Evolutionary conservation across 2,888 invertebrate species (phyloP), one percentile per base, ranked within the genome.

Genomic region (Dolichomitus sp.): DNA sequence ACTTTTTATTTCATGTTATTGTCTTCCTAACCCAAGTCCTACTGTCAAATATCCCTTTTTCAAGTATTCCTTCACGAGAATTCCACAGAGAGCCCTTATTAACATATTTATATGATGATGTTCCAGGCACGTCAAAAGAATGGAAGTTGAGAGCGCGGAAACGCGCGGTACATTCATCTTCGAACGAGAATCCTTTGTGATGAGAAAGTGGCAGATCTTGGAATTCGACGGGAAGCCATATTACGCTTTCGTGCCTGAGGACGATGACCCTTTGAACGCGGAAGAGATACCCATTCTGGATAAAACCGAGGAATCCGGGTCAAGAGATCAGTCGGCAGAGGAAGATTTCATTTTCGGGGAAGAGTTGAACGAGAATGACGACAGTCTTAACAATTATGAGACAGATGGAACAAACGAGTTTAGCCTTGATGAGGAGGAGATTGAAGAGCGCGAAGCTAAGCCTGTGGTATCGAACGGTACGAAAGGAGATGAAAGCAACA

Each of bases 161-260:
- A 79, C 87, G 14, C 92, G 90, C 54, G 93, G 93, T 40, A 87
- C 92, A 74, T 93, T 93, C 85, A 88, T 92, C 87, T 92, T 90
- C 88, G 91, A 92, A 73, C 90, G 90, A 57, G 92, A 91, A 76
- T 91, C 93, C 17, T 88, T 93, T 59, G 88, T 92, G 12, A 93
- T 93, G 93, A 90, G 88, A 75, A 93, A 93, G 70, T 93, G 93
- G 93, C 93, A 93, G 78, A 93, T 93, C 77, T 86, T 93, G 80
- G 93, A 93, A 57, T 93, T 93, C 76, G 92, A 93, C 72, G 93
- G 93, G 14, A 93, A 91, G 17, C 92, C 93, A 0, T 93, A 93
- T 88, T 93, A 93, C 85, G 93, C 93, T 4, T 93, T 93, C 78
- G 88, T 93, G 45, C 93, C 93, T 40, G 92, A 92, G 81, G 90